Conservation (phyloP, 2,888 invertebrate species). For the Pterobdella sp. region DNA sequence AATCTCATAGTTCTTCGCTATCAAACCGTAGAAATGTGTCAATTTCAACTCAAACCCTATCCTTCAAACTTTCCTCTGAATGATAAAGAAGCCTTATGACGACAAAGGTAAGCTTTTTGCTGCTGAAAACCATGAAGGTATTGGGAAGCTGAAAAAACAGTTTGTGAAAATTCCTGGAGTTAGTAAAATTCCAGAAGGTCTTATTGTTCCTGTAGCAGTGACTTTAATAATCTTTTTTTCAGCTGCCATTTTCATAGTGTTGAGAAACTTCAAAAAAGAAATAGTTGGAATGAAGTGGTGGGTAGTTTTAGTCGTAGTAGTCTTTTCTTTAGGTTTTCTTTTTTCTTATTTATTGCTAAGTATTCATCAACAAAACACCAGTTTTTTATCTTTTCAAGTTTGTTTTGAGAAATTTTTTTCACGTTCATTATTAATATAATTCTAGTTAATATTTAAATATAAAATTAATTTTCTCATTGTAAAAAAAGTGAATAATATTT, state of each 20-base stretch:
- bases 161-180: constrained; percentile 69
- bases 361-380: constrained; percentile 50
- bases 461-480: too few species aligned
- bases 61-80: neutral
- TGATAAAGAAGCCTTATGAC: constrained; percentile 11
- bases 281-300: constrained; percentile 60
- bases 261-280: constrained; percentile 58
- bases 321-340: constrained; percentile 44
- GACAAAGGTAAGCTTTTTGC: constrained; percentile 41
- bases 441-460: too few species aligned
- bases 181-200: constrained; percentile 54
- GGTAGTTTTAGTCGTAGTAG: constrained; percentile 57
- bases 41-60: constrained; percentile 47
- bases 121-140: constrained; percentile 52
- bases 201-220: constrained; percentile 62
- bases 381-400: constrained; percentile 50
- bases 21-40: constrained; percentile 51
- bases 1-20: constrained; percentile 79
- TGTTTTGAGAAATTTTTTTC: too few species aligned
- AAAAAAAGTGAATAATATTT: too few species aligned
- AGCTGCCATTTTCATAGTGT: constrained; percentile 51
- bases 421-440: too few species aligned
- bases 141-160: constrained; percentile 65
- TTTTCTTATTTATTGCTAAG: constrained; percentile 46
- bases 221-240: constrained; percentile 58